Evolutionary conservation across 35 echinoderm and acorn worm species (phyloP).

Genomic region (Amphiura filiformis): DNA sequence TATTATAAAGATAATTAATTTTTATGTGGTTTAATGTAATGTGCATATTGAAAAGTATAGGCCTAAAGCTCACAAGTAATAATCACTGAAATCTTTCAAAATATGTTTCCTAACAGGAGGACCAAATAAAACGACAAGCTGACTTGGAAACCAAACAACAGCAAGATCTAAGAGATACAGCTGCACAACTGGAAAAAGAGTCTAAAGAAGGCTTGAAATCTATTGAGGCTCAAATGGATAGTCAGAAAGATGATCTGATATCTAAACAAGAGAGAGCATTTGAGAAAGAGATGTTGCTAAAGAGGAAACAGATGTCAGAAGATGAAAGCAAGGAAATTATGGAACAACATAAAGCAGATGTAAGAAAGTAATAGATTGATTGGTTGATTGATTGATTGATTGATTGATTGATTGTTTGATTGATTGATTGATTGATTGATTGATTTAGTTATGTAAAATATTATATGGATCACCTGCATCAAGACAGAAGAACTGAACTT

Average conservation of each 20-base stretch:
- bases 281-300: slow-evolving; percentile 92
- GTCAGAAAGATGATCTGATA: slow-evolving; percentile 70
- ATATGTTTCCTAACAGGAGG: slow-evolving; percentile 20
- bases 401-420: too few relatives aligned
- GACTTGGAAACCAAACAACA: slow-evolving; percentile 69
- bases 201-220: background rate
- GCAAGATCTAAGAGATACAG: slow-evolving; percentile 8
- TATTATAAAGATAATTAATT: too few relatives aligned
- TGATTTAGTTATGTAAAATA: background rate
- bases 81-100: too few relatives aligned
- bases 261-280: slow-evolving; percentile 52
- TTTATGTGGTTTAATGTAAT: too few relatives aligned
- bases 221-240: slow-evolving; percentile 52
- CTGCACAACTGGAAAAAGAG: slow-evolving; percentile 55
- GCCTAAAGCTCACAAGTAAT: too few relatives aligned
- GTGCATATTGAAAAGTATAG: too few relatives aligned
- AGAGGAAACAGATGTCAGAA: slow-evolving; percentile 72
- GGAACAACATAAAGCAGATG: slow-evolving; percentile 73
- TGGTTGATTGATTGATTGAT: too few relatives aligned
- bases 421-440: too few relatives aligned
- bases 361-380: too few relatives aligned
- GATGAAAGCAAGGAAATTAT: slow-evolving; percentile 72
- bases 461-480: background rate
- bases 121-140: slow-evolving; percentile 66
- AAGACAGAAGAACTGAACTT: background rate